Evolutionary conservation across 2,888 invertebrate species (phyloP).

Genomic region (Parochlus steinenii): DNA sequence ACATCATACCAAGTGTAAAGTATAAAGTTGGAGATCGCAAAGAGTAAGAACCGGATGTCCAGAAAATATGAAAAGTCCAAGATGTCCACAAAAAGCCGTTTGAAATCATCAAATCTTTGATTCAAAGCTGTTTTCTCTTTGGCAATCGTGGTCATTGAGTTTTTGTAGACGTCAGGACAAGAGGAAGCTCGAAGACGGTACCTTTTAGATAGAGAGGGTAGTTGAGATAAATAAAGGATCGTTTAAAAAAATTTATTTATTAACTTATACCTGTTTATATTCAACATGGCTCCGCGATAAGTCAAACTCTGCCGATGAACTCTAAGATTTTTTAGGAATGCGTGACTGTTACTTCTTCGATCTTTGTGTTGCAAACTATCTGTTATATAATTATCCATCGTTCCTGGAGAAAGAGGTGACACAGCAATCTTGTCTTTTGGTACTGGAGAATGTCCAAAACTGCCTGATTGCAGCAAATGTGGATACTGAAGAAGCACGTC

Average conservation of each 20-base stretch:
- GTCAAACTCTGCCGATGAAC: slow-evolving; percentile 65
- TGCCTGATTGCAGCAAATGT: slow-evolving; percentile 49
- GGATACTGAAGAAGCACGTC: slow-evolving; percentile 58
- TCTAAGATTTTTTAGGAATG: slow-evolving; percentile 51
- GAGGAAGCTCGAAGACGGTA: slow-evolving; percentile 70
- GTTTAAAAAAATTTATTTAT: too few relatives aligned
- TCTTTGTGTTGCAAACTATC: slow-evolving; percentile 1
- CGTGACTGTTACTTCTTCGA: slow-evolving; percentile 6
- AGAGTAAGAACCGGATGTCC: slow-evolving; percentile 55
- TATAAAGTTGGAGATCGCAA: slow-evolving; percentile 75
- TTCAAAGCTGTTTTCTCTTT: slow-evolving; percentile 42
- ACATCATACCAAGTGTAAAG: slow-evolving; percentile 89
- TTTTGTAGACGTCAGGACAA: slow-evolving; percentile 78
- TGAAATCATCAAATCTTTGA: slow-evolving; percentile 57
- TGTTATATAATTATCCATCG: slow-evolving; percentile 4
- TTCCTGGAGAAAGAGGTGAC: slow-evolving; percentile 8
- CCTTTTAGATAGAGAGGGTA: too few relatives aligned
- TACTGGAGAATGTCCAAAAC: slow-evolving; percentile 38
- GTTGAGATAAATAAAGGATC: too few relatives aligned
- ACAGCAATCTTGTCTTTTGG: slow-evolving; percentile 31
- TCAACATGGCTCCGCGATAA: slow-evolving; percentile 72
- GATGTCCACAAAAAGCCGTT: slow-evolving; percentile 59
- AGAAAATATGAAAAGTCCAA: slow-evolving; percentile 66
- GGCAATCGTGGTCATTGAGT: slow-evolving; percentile 73
- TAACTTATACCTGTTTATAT: slow-evolving; percentile 62